Conservation (phyloP, 1,140 invertebrate genomes). For the fruit fly (Drosophila melanogaster) region Release_6_plus_ISO1_MT NT_033779.5:22001-22500, state of each 20-base stretch:
- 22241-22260: conserved; percentile 38
- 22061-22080: not conserved
- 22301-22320: conserved; percentile 71
- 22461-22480: conserved; percentile 57
- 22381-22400: conserved; percentile 88
- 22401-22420: conserved; percentile 91
- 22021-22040: conserved; percentile 14
- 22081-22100: not conserved
- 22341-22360: conserved; percentile 88
- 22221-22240: conserved; percentile 50
- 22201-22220: conserved; percentile 55
- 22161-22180: conserved; percentile 66
- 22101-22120: conserved; percentile 40
- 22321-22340: conserved; percentile 86
- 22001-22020: conserved; percentile 42
- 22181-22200: conserved; percentile 52
- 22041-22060: not conserved
- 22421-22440: conserved; percentile 89
- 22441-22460: conserved; percentile 86
- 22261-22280: conserved; percentile 38
- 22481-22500: conserved; percentile 87
- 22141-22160: conserved; percentile 74
- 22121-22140: conserved; percentile 75
- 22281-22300: conserved; percentile 63
- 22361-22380: conserved; percentile 86